phyloP scores from a whole-genome alignment of 2,113 vertebrate genomes.

The Podilymbus podiceps region DNA sequence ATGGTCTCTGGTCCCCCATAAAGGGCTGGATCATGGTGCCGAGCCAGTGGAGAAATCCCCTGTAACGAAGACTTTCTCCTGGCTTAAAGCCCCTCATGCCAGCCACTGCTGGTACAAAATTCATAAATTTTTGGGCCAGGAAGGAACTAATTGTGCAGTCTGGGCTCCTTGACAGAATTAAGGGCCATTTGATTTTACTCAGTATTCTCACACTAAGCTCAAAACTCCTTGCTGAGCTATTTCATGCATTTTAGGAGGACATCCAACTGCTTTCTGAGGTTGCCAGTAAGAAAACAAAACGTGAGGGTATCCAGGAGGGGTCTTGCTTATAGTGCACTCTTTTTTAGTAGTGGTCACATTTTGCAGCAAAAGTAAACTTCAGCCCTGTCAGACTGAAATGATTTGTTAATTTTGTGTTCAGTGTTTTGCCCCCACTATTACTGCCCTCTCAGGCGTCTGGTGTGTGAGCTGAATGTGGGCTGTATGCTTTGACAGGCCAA shows the following conservation, averaged over 20 bases:
- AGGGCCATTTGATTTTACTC: background rate
- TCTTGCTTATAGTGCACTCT: background rate
- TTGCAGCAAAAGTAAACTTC: background rate
- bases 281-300: background rate
- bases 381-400: background rate
- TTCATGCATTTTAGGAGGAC: background rate
- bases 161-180: background rate
- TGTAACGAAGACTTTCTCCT: background rate
- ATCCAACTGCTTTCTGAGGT: background rate
- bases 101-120: background rate
- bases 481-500: background rate
- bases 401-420: background rate
- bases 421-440: background rate
- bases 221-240: background rate
- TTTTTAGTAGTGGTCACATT: background rate
- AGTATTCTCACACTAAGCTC: background rate
- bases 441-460: background rate
- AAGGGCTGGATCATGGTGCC: background rate
- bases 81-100: background rate
- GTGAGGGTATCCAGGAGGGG: background rate
- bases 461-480: rapidly evolving
- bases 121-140: background rate
- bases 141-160: background rate
- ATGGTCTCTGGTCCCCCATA: background rate
- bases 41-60: background rate